Conservation (phyloP, 2,113 vertebrate species). For the Nannospalax galili region DNA sequence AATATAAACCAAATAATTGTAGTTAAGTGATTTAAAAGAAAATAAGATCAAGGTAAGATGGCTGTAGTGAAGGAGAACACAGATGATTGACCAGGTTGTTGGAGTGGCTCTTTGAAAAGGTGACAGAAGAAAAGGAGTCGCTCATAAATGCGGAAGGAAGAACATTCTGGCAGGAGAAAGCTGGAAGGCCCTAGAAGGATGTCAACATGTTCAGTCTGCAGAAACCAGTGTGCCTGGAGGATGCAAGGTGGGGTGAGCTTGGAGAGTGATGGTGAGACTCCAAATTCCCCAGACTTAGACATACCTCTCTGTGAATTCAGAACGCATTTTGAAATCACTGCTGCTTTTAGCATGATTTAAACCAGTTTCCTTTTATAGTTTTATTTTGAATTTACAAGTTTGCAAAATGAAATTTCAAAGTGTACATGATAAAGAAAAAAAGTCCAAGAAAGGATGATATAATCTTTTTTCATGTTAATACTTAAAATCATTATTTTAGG, state of each 20-base stretch:
- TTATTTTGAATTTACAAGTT: neutral
- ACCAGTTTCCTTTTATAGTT: neutral
- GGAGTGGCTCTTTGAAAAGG: neutral
- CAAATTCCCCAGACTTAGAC: neutral
- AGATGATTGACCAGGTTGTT: neutral
- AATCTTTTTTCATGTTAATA: neutral
- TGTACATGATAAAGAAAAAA: conserved; percentile 4
- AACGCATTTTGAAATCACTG: neutral
- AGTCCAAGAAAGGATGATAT: neutral
- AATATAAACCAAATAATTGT: neutral
- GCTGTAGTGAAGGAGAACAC: neutral
- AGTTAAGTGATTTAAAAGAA: neutral
- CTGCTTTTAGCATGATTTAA: neutral
- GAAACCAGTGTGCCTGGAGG: neutral
- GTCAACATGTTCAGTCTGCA: neutral
- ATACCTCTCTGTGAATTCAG: neutral
- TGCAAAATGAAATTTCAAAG: neutral
- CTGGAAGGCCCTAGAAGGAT: neutral
- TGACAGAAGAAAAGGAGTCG: neutral
- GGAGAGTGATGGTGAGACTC: neutral
- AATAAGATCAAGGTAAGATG: neutral
- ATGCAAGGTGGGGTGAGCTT: neutral
- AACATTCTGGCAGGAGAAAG: neutral
- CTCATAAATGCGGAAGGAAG: neutral
- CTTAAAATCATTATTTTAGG: neutral